phyloP scores from a whole-genome alignment of 2,797 vertebrate genomes.

The Glyptemys insculpta region DNA sequence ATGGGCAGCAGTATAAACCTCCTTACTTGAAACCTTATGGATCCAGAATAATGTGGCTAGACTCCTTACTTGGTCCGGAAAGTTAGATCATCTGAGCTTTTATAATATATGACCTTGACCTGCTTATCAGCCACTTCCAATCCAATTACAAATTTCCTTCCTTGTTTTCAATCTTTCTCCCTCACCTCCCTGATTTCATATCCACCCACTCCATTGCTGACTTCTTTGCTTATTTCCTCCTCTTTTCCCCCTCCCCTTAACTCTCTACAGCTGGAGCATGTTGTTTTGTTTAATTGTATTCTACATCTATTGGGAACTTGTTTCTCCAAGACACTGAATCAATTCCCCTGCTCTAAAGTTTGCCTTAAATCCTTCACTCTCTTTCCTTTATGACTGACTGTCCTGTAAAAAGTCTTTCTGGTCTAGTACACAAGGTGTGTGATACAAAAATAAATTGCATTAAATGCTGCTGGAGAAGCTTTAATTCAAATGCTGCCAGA shows the following conservation, averaged over 20 bases:
- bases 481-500: background rate
- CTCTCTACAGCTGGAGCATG: background rate
- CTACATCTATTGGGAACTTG: background rate
- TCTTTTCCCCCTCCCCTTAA: background rate
- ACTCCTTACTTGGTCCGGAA: background rate
- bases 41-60: background rate
- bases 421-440: background rate
- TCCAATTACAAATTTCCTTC: background rate
- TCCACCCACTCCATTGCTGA: background rate
- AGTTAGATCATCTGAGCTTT: background rate
- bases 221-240: background rate
- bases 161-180: background rate
- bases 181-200: background rate
- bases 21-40: background rate
- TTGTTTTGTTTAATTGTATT: background rate
- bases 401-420: background rate
- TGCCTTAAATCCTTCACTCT: background rate
- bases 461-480: background rate
- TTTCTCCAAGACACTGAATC: background rate
- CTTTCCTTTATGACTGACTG: background rate
- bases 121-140: background rate
- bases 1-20: background rate
- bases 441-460: background rate
- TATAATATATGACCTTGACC: background rate
- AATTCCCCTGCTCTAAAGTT: background rate